Conservation (phyloP, 2,888 invertebrate species). For the Coenonympha glycerion region DNA sequence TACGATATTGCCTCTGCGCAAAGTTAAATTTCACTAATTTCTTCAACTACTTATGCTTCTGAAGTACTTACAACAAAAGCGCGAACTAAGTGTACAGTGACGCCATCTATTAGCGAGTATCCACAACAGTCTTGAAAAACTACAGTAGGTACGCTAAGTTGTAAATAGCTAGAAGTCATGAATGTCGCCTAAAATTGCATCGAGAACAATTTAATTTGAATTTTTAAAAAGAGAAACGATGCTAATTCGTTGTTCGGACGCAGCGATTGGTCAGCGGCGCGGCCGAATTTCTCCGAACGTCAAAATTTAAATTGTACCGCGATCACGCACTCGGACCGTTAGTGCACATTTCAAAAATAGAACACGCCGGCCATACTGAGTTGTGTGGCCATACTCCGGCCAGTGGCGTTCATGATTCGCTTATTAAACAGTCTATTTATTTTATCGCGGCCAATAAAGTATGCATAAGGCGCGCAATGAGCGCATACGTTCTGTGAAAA, state of each 20-base stretch:
- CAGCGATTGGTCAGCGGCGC: slow-evolving; percentile 45
- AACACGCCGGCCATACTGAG: slow-evolving; percentile 72
- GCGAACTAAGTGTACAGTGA: slow-evolving; percentile 34
- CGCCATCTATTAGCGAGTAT: slow-evolving; percentile 44
- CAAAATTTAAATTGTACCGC: slow-evolving; percentile 67
- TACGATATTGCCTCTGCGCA: slow-evolving; percentile 92
- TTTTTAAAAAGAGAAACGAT: slow-evolving; percentile 66
- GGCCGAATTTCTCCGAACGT: slow-evolving; percentile 71
- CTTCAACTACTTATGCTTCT: slow-evolving; percentile 7
- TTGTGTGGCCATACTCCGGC: too few relatives aligned
- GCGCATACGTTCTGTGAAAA: slow-evolving; percentile 47
- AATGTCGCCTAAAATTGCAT: slow-evolving; percentile 34
- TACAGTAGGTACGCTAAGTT: neutral
- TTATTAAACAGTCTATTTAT: slow-evolving; percentile 70
- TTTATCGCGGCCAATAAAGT: slow-evolving; percentile 66
- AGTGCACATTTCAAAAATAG: slow-evolving; percentile 75
- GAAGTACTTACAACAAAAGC: slow-evolving; percentile 34
- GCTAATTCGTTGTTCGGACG: slow-evolving; percentile 40
- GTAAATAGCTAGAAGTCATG: neutral
- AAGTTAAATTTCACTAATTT: slow-evolving; percentile 76
- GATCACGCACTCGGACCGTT: slow-evolving; percentile 70
- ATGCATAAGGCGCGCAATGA: slow-evolving; percentile 48
- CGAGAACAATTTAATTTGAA: slow-evolving; percentile 42
- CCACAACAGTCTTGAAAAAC: neutral
- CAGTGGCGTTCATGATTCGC: slow-evolving; percentile 62